These are phyloP conservation scores for Novumbra hubbsi DNA, from an alignment of 2,797 vertebrate species.

Conservation along the genomic window DNA sequence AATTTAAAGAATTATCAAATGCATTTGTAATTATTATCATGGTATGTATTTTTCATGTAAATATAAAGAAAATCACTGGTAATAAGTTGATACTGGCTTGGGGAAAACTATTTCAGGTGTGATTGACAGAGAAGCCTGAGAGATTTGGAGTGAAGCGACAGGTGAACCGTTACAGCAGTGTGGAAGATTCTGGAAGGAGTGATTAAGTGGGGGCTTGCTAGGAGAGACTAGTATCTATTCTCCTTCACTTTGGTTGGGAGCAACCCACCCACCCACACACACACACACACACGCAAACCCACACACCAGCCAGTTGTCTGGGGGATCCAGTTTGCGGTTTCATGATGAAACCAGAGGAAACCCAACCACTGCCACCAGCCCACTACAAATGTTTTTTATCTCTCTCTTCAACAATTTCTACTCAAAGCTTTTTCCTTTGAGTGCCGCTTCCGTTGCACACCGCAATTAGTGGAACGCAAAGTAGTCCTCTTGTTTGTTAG, in stretches of 20 bases:
- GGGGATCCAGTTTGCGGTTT: conserved; percentile 48
- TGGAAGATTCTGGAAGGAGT: not conserved
- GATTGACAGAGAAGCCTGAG: conserved; percentile 1
- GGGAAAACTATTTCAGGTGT: not conserved
- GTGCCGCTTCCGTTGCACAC: conserved; percentile 51
- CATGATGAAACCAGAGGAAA: conserved; percentile 74
- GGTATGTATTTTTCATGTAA: not conserved
- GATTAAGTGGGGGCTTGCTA: not conserved
- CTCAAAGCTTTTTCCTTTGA: conserved; percentile 61
- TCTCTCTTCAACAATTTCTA: conserved; percentile 57
- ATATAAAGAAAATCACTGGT: not conserved
- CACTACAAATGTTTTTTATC: conserved; percentile 52
- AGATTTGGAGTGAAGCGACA: not conserved
- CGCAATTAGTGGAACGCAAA: conserved; percentile 71
- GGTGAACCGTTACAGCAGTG: not conserved
- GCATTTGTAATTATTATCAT: too few species aligned
- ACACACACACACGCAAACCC: not conserved
- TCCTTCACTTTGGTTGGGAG: not conserved
- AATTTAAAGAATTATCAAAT: too few species aligned
- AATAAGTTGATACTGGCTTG: not conserved
- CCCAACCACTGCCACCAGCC: conserved; percentile 58
- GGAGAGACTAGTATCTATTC: not conserved
- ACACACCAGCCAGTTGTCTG: conserved; percentile 25
- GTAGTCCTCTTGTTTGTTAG: conserved; percentile 66
- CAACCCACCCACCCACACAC: not conserved